Evolutionary conservation across 2,888 invertebrate genomes (phyloP).

Genomic region (Thereva nobilitata): DNA sequence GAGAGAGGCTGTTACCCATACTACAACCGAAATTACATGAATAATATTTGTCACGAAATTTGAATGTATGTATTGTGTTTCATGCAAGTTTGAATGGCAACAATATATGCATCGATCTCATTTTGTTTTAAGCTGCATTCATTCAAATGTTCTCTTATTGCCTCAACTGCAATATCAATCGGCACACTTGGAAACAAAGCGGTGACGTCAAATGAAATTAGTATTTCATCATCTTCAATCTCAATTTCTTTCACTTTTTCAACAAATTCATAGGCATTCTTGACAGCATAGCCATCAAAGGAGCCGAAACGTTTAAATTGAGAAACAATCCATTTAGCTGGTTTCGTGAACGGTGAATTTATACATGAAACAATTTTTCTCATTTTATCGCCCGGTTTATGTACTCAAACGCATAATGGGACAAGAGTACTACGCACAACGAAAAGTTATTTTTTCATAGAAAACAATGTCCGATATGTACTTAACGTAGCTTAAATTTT

Average conservation of each 20-base stretch:
- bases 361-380: slow-evolving; percentile 4
- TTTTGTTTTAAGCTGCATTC: too few relatives aligned
- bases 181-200: not conserved
- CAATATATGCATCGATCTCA: too few relatives aligned
- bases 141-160: too few relatives aligned
- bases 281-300: not conserved
- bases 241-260: not conserved
- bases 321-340: not conserved
- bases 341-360: not conserved
- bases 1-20: not conserved
- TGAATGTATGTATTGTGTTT: not conserved
- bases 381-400: slow-evolving; percentile 21
- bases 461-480: too few relatives aligned
- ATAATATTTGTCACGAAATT: slow-evolving; percentile 1
- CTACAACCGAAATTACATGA: not conserved
- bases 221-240: not conserved
- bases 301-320: not conserved
- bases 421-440: too few relatives aligned
- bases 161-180: not conserved
- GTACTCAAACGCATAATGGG: too few relatives aligned
- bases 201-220: not conserved
- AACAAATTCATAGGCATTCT: not conserved
- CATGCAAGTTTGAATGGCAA: too few relatives aligned
- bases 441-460: too few relatives aligned
- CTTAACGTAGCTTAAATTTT: too few relatives aligned